Evolutionary conservation across 35 echinoderm and acorn worm genomes (phyloP).

Genomic region (Acanthaster planci): DNA sequence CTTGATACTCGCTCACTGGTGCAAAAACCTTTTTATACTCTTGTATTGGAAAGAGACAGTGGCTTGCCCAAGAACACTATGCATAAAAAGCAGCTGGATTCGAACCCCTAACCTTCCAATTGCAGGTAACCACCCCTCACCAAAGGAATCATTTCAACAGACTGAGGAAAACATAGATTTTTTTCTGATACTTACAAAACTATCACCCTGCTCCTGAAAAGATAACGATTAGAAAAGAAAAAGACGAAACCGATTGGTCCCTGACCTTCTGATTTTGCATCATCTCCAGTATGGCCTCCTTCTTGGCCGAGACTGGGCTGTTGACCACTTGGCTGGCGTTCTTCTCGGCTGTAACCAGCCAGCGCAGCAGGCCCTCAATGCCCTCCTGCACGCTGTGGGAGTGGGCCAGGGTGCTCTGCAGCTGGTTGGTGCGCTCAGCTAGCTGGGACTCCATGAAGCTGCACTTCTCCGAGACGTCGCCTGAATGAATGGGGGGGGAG

Average conservation of each 20-base stretch:
- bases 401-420: slow-evolving; percentile 89
- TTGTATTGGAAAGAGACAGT: too few relatives aligned
- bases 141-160: too few relatives aligned
- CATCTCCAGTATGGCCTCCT: slow-evolving; percentile 89
- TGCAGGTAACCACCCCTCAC: too few relatives aligned
- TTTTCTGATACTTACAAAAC: too few relatives aligned
- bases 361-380: slow-evolving; percentile 80
- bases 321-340: slow-evolving; percentile 74
- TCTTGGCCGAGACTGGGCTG: slow-evolving; percentile 78
- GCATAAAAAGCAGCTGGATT: too few relatives aligned
- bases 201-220: too few relatives aligned
- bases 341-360: slow-evolving; percentile 90
- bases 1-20: too few relatives aligned
- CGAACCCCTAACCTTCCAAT: too few relatives aligned
- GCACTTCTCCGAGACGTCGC: slow-evolving; percentile 89
- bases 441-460: slow-evolving; percentile 77
- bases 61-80: too few relatives aligned
- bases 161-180: too few relatives aligned
- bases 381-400: slow-evolving; percentile 93
- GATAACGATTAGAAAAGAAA: neutral
- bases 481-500: slow-evolving; percentile 15
- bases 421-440: slow-evolving; percentile 89
- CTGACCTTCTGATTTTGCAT: slow-evolving; percentile 90
- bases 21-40: too few relatives aligned
- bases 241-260: too few relatives aligned